phyloP scores from a whole-genome alignment of 2,113 vertebrate species.

The Hippocampus barbouri region DNA sequence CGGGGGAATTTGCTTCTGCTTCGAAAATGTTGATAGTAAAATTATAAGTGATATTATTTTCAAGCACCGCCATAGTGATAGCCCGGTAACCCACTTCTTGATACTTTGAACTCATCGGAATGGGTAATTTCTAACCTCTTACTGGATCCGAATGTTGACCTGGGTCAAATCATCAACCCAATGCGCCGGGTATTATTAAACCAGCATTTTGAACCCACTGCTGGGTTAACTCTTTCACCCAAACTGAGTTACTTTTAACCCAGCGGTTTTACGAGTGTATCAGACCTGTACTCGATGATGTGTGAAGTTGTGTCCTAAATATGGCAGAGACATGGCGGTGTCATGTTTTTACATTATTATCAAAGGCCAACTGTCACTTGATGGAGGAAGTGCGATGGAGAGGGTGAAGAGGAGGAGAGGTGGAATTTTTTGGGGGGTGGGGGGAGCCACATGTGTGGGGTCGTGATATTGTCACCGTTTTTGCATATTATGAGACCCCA shows the following conservation, averaged over 20 bases:
- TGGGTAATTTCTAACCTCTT: background rate
- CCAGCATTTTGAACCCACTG: background rate
- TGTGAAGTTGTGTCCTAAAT: constrained; percentile 9
- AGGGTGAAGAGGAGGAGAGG: constrained; percentile 25
- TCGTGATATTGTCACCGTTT: constrained; percentile 75
- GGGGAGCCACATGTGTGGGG: constrained; percentile 8
- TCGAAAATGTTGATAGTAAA: too few species aligned
- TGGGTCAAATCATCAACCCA: background rate
- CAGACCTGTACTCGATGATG: constrained; percentile 32
- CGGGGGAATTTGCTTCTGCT: too few species aligned
- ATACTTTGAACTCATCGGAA: too few species aligned
- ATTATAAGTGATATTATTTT: too few species aligned
- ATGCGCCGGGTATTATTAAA: background rate
- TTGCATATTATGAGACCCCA: constrained; percentile 84
- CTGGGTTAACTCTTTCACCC: too few species aligned
- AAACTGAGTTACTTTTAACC: background rate
- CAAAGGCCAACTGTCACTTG: constrained; percentile 18
- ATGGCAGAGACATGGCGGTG: constrained; percentile 14
- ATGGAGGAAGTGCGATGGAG: constrained; percentile 28
- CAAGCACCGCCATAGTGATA: too few species aligned
- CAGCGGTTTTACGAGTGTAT: background rate
- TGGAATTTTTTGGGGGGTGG: constrained; percentile 27
- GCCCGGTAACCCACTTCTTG: too few species aligned
- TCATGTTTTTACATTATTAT: constrained; percentile 20
- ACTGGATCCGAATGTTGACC: background rate